Base-by-base conservation (phyloP, 2,113 vertebrate species). In the Struthio camelus region DNA sequence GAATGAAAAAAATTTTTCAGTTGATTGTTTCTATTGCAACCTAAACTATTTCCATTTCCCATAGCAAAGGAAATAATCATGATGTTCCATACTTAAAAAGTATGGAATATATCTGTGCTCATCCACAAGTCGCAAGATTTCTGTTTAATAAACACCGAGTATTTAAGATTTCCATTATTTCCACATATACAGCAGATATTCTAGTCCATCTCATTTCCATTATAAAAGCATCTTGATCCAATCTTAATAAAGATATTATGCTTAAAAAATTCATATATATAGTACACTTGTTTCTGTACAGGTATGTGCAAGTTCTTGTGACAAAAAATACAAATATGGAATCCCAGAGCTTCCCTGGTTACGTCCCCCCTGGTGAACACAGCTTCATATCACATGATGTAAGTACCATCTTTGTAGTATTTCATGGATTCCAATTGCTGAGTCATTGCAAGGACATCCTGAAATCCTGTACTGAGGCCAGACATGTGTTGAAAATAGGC, bases 401-500 rank as follows among this genome's bases (percentile, higher is more conserved):
- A 99, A 70, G 99, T 99, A 88, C 99, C 99, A 69, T 99, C 99
- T 95, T 99, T 99, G 84, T 99, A 98, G 94, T 98, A 98, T 94
- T 99, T 99, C 97, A 99, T 98, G 70, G 98, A 98, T 96, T 99
- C 99, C 98, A 99, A 99, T 93, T 99, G 99, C 88, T 99, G 99
- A 38, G 99, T 99, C 99, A 99, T 99, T 14, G 98, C 98, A 84
- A 99, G 98, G 87, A 99, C 98, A 88, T 99, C 99, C 27, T 99
- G 99, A 97, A 99, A 99, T 56, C 99, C 99, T 8, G 99, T 98
- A 97, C 99, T 99, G 25, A 99, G 99, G 80, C 99, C 99, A 0
- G 99, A 99, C 99, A 99, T 99, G 94, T 99, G 99, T 94, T 99
- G 99, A 97, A 99, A 99, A 97, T 99, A 99, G 7, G 99, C 99